Percentiles rank a stretch among this genome's conserved stretches.
Conservation (phyloP, 2,888 invertebrate species). For the Argyresthia goedartella region DNA sequence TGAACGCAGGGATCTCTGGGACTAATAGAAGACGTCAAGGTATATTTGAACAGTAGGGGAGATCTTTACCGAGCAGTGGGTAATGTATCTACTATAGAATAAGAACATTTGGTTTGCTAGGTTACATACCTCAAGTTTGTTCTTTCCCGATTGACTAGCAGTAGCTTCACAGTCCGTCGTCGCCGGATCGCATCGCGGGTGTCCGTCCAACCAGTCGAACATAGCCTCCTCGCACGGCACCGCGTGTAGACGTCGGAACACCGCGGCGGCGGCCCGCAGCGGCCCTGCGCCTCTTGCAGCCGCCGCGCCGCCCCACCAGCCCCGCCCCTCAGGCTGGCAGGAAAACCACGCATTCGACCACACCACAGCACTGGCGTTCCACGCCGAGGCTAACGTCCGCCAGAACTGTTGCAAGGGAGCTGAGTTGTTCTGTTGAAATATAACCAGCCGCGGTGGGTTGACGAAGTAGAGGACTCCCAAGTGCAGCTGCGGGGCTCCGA, state of each 20-base stretch:
- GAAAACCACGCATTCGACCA: slow-evolving; percentile 64
- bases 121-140: too few species aligned
- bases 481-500: slow-evolving; percentile 62
- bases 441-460: slow-evolving; percentile 43
- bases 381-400: slow-evolving; percentile 61
- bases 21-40: background rate
- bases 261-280: slow-evolving; percentile 70
- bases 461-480: slow-evolving; percentile 58
- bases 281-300: slow-evolving; percentile 51
- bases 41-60: background rate
- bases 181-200: slow-evolving; percentile 41
- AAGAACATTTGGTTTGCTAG: too few species aligned
- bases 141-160: slow-evolving; percentile 14
- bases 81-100: too few species aligned
- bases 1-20: background rate
- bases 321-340: slow-evolving; percentile 39
- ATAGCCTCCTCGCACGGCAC: slow-evolving; percentile 81
- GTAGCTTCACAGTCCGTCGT: slow-evolving; percentile 52
- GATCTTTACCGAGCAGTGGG: too few species aligned
- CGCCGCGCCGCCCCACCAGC: slow-evolving; percentile 61
- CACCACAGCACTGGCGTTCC: slow-evolving; percentile 56
- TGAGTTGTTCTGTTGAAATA: slow-evolving; percentile 64
- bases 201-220: slow-evolving; percentile 75
- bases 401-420: slow-evolving; percentile 65
- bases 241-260: slow-evolving; percentile 73